Percentiles rank a stretch among this genome's conserved stretches.
Conservation (phyloP, 2,888 invertebrate species). For the Augiades crinisus region DNA sequence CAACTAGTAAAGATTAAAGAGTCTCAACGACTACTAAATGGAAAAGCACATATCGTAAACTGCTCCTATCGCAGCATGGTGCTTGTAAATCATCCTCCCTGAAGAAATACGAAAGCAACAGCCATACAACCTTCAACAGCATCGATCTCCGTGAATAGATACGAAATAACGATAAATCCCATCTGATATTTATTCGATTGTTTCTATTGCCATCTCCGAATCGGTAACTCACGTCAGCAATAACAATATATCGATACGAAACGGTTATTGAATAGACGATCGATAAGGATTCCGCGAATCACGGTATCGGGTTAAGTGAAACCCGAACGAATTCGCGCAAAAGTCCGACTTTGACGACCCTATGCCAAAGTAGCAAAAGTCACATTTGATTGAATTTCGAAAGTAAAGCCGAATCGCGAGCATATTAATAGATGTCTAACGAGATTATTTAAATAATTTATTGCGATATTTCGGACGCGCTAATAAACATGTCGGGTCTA, state of each 20-base stretch:
- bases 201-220: constrained; percentile 67
- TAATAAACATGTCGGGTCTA: constrained; percentile 57
- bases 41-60: constrained; percentile 9
- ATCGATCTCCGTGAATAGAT: constrained; percentile 57
- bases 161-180: constrained; percentile 61
- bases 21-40: neutral
- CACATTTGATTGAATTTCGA: constrained; percentile 9
- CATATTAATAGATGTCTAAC: constrained; percentile 47
- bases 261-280: constrained; percentile 66
- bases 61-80: constrained; percentile 1
- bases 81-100: constrained; percentile 7
- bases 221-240: constrained; percentile 72
- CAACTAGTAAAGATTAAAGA: no score
- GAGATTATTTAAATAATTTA: constrained; percentile 58
- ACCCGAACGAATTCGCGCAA: constrained; percentile 13
- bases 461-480: constrained; percentile 45
- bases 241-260: constrained; percentile 72
- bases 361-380: constrained; percentile 18
- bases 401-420: constrained; percentile 26
- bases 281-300: constrained; percentile 54
- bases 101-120: constrained; percentile 20
- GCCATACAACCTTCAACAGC: constrained; percentile 54
- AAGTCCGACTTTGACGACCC: neutral
- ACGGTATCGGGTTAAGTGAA: constrained; percentile 47
- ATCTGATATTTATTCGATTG: constrained; percentile 68